Conservation (phyloP, 2,113 vertebrate species). For the Grammomys surdaster region DNA sequence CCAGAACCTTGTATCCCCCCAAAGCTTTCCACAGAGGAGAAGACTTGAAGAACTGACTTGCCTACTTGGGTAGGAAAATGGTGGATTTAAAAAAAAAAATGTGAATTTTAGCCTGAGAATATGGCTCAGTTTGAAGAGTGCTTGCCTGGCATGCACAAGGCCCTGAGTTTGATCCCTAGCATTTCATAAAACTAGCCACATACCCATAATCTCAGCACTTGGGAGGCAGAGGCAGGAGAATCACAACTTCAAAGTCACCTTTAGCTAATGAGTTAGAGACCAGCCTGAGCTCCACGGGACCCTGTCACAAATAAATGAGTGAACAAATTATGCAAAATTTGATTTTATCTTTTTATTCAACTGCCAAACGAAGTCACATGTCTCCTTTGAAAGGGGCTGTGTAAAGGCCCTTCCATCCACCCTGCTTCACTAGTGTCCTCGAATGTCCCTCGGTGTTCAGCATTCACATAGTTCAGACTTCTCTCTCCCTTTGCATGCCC, state of each 20-base stretch:
- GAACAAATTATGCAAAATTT: neutral
- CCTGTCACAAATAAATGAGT: neutral
- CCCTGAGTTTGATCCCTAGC: neutral
- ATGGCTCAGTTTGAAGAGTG: neutral
- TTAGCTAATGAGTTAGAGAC: neutral
- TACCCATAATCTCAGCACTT: neutral
- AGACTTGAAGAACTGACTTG: neutral
- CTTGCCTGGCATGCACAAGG: neutral
- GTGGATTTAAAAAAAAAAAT: neutral
- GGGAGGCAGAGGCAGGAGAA: neutral
- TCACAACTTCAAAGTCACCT: neutral
- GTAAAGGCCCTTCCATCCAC: neutral
- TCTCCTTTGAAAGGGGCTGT: neutral
- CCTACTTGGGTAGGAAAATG: neutral
- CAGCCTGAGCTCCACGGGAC: neutral
- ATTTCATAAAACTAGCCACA: too few species aligned
- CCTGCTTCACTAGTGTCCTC: neutral
- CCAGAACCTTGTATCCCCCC: rapidly evolving
- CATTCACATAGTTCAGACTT: neutral
- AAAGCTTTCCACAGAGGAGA: neutral
- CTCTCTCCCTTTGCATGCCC: neutral
- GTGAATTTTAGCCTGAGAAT: neutral
- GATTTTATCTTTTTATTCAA: neutral
- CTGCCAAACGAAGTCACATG: neutral
- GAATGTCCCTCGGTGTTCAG: rapidly evolving